Conservation (phyloP, 2,888 invertebrate species). For the Pelosia muscerda region DNA sequence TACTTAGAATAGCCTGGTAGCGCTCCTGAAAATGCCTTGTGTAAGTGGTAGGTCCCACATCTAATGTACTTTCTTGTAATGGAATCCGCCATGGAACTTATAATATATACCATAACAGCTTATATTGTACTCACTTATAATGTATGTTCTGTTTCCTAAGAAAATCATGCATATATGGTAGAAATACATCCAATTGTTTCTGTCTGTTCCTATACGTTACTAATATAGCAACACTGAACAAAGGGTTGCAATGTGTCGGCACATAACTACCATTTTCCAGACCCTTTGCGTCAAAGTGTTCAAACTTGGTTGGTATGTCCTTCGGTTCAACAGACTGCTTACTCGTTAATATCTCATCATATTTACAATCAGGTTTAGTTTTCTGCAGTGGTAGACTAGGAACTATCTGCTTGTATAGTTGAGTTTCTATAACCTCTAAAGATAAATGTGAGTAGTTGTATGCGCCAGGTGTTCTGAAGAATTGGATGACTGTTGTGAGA, state of each 20-base stretch:
- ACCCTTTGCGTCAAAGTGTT: conserved; percentile 63
- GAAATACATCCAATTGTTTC: conserved; percentile 91
- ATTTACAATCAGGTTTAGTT: conserved; percentile 66
- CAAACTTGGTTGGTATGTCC: conserved; percentile 58
- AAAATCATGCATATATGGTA: conserved; percentile 95
- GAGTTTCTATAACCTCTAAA: conserved; percentile 53
- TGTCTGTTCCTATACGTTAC: conserved; percentile 93
- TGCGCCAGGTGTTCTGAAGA: conserved; percentile 59
- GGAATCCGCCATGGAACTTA: too few species aligned
- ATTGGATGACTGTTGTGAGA: conserved; percentile 58
- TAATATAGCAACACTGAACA: conserved; percentile 92
- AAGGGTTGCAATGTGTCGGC: conserved; percentile 71
- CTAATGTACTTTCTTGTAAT: too few species aligned
- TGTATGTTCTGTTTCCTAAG: conserved; percentile 93
- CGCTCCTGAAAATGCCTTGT: too few species aligned
- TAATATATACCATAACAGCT: background rate
- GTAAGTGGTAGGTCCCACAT: too few species aligned
- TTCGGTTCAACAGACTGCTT: conserved; percentile 54
- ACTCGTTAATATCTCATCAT: conserved; percentile 65
- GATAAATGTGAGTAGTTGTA: conserved; percentile 68
- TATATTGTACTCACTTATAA: conserved; percentile 85
- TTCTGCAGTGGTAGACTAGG: conserved; percentile 56
- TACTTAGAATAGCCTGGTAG: too few species aligned
- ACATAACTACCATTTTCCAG: conserved; percentile 69
- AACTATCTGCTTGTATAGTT: conserved; percentile 52